Evolutionary conservation across 2,113 vertebrate genomes (phyloP).

Genomic region (Thamnophis sirtalis): DNA sequence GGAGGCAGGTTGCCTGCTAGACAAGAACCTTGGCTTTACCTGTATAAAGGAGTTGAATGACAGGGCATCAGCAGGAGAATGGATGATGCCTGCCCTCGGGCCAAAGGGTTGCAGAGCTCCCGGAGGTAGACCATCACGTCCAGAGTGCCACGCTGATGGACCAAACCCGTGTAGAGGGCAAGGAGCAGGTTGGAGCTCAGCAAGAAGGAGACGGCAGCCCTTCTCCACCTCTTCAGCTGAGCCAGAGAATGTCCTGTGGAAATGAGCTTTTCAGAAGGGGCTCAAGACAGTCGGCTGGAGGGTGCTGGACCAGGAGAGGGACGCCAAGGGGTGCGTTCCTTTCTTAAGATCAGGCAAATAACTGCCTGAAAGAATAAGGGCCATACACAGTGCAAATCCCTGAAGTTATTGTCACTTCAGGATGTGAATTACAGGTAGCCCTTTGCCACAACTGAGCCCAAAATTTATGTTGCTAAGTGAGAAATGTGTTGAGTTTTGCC

Average conservation of each 20-base stretch:
- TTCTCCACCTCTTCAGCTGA: slow-evolving; percentile 77
- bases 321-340: neutral
- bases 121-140: slow-evolving; percentile 85
- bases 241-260: slow-evolving; percentile 80
- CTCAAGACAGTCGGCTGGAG: neutral
- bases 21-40: slow-evolving; percentile 65
- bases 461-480: too few species aligned
- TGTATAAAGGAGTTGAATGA: slow-evolving; percentile 94
- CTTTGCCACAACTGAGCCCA: too few species aligned
- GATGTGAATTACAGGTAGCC: neutral
- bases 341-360: neutral
- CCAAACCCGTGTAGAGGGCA: slow-evolving; percentile 86
- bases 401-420: neutral
- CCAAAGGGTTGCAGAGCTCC: slow-evolving; percentile 63
- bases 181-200: slow-evolving; percentile 75
- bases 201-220: slow-evolving; percentile 68
- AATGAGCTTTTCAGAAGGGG: neutral
- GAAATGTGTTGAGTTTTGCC: too few species aligned
- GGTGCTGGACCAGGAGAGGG: neutral
- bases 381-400: neutral
- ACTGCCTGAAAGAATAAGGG: neutral
- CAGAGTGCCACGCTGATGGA: slow-evolving; percentile 91
- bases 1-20: too few species aligned
- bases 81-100: slow-evolving; percentile 60
- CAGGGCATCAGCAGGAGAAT: slow-evolving; percentile 92